A percentile compares a stretch with the other conserved stretches of the same genome.
Evolutionary conservation across 1,140 invertebrate genomes (phyloP).

Genomic region (Paraescarpia echinospica): DNA sequence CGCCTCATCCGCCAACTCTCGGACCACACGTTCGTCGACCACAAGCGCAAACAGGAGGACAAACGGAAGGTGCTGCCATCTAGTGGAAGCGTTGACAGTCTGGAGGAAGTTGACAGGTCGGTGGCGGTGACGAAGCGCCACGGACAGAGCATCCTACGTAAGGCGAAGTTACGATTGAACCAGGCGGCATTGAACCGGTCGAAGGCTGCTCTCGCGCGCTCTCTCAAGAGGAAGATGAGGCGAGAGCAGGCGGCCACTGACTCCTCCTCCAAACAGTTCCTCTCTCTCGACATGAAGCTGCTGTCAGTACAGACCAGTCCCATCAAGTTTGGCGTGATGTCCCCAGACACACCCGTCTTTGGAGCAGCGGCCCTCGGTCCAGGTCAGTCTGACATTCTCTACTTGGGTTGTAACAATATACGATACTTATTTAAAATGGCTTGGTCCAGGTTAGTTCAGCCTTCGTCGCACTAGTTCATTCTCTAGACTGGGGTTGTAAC

Average conservation of each 20-base stretch:
- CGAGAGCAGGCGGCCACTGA: conserved; percentile 19
- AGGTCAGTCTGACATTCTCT: neutral
- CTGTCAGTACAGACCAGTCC: conserved; percentile 17
- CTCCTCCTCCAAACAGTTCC: neutral
- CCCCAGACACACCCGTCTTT: neutral
- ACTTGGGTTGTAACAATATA: too few relatives aligned
- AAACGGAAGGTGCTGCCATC: neutral
- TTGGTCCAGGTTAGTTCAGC: too few relatives aligned
- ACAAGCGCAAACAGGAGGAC: neutral
- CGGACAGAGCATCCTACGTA: conserved; percentile 45
- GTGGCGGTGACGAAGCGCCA: conserved; percentile 33
- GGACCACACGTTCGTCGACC: conserved; percentile 33
- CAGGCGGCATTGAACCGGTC: conserved; percentile 48
- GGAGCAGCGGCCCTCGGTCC: neutral
- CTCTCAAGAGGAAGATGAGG: conserved; percentile 54
- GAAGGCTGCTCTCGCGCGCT: conserved; percentile 50
- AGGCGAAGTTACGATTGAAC: conserved; percentile 53
- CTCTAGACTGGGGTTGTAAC: too few relatives aligned
- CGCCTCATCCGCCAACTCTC: conserved; percentile 45
- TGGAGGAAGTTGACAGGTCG: conserved; percentile 28
- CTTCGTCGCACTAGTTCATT: too few relatives aligned
- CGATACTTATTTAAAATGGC: too few relatives aligned
- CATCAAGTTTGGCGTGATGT: neutral
- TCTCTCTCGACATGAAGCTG: conserved; percentile 36
- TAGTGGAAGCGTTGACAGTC: neutral